A percentile compares a stretch with the other conserved stretches of the same genome.
Conservation (phyloP, 2,888 invertebrate genomes). For the Elmis aenea region DNA sequence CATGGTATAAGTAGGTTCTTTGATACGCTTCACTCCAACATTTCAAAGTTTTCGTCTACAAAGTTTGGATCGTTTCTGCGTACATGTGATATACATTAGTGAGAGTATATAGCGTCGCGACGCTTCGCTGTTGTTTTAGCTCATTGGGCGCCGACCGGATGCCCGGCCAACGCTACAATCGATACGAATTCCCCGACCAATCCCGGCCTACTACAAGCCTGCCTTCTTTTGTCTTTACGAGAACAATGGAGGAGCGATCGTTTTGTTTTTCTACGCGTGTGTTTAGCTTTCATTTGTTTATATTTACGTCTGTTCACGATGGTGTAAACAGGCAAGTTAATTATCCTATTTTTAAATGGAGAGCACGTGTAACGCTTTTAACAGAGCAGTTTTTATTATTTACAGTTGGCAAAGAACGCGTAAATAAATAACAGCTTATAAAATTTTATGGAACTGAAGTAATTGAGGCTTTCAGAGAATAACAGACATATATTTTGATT, state of each 20-base stretch:
- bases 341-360: slow-evolving; percentile 3
- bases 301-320: slow-evolving; percentile 1
- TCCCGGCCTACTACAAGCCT: slow-evolving; percentile 42
- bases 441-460: no score
- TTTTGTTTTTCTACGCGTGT: slow-evolving; percentile 39
- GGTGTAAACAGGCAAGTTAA: slow-evolving; percentile 5
- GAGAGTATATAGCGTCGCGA: slow-evolving; percentile 35
- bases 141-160: slow-evolving; percentile 47
- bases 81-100: slow-evolving; percentile 11
- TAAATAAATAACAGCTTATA: no score
- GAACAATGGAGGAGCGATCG: slow-evolving; percentile 47
- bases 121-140: slow-evolving; percentile 46
- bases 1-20: no score
- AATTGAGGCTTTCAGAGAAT: no score
- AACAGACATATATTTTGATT: no score
- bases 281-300: slow-evolving; percentile 14
- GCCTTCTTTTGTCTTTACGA: slow-evolving; percentile 47
- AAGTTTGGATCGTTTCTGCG: slow-evolving; percentile 6
- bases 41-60: no score
- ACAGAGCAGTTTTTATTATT: no score
- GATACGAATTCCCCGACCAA: slow-evolving; percentile 44
- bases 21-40: no score
- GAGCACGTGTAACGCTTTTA: no score
- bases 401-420: no score
- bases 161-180: slow-evolving; percentile 45